Evolutionary conservation across 2,113 vertebrate genomes (phyloP), one percentile per base, ranked within the genome.

Genomic region (Larimichthys polyactis): DNA sequence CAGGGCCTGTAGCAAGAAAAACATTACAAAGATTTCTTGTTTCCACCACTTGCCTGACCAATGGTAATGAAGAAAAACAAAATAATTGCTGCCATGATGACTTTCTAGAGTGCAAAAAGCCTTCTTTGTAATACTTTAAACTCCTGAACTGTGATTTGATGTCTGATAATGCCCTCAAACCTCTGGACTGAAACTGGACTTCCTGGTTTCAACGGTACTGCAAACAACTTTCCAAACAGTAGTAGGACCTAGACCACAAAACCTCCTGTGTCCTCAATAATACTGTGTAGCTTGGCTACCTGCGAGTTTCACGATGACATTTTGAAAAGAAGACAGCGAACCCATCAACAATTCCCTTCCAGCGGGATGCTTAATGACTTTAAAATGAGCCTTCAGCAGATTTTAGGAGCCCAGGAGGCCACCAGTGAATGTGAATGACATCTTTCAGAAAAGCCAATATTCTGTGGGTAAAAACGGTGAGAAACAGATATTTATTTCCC

Each of bases 401-500:
- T 88, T 89, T 75, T 24, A 64, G 55, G 62, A 79, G 66, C 79
- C 68, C 75, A 80, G 76, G 84, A 75, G 70, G 78, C 67, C 78
- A 58, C 14, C 4, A 0, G 63, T 32, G 66, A 67, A 17, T 70
- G 52, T 78, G 68, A 89, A 85, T 68, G 52, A 44, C 2, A 12
- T 66, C 84, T 88, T 88, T 89, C 29, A 72, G 65, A 87, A 86
- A 81, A 84, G 73, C 64, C 81, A 88, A 89, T 89, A 91, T 92
- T 83, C 77, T 82, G 52, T 44, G 75, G 70, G 62, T 78, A 71
- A 82, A 85, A 87, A 87, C 84, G 80, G 84, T 88, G 83, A 92
- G 90, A 93, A 92, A 93, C 73, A 85, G 87, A 91, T 91, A 92
- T 94, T 93, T 91, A 87, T 91, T 91, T 79, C 77, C 60, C 60